Conservation (phyloP, 1,140 invertebrate genomes). For the Anastatus disparis region DNA sequence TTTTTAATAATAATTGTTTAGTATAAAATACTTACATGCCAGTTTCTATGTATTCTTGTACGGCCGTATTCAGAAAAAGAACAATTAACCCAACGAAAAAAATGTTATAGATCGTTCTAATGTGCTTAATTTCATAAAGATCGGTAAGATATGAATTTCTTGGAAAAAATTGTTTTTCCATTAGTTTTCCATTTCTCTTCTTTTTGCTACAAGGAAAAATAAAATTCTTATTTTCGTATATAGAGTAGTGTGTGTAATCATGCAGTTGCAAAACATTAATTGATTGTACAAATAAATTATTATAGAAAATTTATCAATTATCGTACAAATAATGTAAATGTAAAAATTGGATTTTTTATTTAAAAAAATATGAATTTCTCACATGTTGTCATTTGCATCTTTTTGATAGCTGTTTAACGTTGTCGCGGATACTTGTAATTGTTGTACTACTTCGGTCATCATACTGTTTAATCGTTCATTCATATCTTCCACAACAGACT, state of each 20-base stretch:
- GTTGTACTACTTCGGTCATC: constrained; percentile 46
- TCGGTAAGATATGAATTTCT: constrained; percentile 82
- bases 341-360: too few relatives aligned
- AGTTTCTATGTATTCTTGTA: constrained; percentile 77
- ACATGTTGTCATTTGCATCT: not conserved
- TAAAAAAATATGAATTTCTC: too few relatives aligned
- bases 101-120: constrained; percentile 85
- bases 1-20: too few relatives aligned
- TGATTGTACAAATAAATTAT: too few relatives aligned
- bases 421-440: constrained; percentile 3
- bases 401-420: constrained; percentile 13
- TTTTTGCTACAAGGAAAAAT: not conserved
- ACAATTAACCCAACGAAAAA: constrained; percentile 84
- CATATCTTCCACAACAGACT: constrained; percentile 44
- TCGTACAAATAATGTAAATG: too few relatives aligned
- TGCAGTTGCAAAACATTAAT: too few relatives aligned
- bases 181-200: constrained; percentile 46
- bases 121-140: constrained; percentile 81
- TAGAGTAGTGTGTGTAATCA: too few relatives aligned
- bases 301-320: too few relatives aligned
- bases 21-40: constrained; percentile 74
- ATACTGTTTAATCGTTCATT: constrained; percentile 44
- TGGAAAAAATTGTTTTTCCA: constrained; percentile 75
- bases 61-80: constrained; percentile 77
- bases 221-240: too few relatives aligned